Base-by-base conservation (phyloP, 2,888 invertebrate species). In the Mermis nigrescens region DNA sequence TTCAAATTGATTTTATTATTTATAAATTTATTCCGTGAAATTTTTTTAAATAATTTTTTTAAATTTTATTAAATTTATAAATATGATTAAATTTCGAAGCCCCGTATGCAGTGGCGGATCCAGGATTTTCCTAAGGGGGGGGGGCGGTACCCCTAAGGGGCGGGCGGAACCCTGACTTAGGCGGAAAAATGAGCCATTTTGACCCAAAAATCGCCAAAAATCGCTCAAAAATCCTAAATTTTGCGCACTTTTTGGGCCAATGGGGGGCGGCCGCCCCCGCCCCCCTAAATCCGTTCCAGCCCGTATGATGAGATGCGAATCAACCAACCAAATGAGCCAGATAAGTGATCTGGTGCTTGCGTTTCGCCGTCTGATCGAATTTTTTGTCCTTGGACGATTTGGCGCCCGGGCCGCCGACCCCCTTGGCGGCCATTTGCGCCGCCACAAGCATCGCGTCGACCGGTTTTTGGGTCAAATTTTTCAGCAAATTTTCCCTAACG, bases 331-430 rank as follows among this genome's bases (percentile, higher is more conserved):
- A 56, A 56, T 56, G 24, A 3, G 32, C 46, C 45, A 56, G 45
- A 45, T 45, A 56, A 4, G 46, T 45, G 27, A 56, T 56, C 45
- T 56, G 38, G 45, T 45, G 56, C n/a, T 56, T 56, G 4, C 56
- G 32, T 56, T 46, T 45, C 3, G 32, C 54, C 22, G 4, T 7
- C 12, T 3, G 4, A 7, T 27, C 54, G 3, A 31, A 31, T 31
- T 53, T 53, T 12, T 27, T 31, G 27, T 53, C 29, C 12, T 31
- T 31, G n/a, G n/a, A n/a, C 24, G 12, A 22, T 48, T 48, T 48
- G 24, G n/a, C 24, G 12, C 51, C 51, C 7, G 12, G 15, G 24
- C 51, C 51, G 12, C 51, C 51, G n/a, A 4, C 24, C 26, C 19
- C 24, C 7, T 7, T 22, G 29, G 12, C 7, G 22, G 29, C 54